Evolutionary conservation across 2,113 vertebrate species (phyloP).

Genomic region (Colinus virginianus): DNA sequence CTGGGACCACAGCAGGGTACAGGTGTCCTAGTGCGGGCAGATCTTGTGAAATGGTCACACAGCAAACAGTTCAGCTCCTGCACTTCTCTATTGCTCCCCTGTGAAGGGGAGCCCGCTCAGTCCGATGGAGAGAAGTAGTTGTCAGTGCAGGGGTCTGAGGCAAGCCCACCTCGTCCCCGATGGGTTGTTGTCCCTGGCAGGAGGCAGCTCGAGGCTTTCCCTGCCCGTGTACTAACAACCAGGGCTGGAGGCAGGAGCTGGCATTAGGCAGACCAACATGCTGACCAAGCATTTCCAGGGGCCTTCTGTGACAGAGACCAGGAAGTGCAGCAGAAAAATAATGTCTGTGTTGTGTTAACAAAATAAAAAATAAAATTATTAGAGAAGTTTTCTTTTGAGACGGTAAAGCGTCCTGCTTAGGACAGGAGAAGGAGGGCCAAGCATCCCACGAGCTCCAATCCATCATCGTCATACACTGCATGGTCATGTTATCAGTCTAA

Average conservation of each 20-base stretch:
- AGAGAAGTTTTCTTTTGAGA: background rate
- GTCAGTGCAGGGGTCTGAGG: background rate
- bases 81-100: background rate
- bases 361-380: background rate
- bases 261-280: background rate
- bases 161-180: background rate
- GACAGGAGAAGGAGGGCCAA: background rate
- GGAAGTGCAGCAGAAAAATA: background rate
- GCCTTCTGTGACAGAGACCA: background rate
- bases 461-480: background rate
- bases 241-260: background rate
- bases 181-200: background rate
- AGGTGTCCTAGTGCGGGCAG: background rate
- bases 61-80: background rate
- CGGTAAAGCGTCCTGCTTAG: background rate
- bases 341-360: background rate
- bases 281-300: background rate
- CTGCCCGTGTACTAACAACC: background rate
- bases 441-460: background rate
- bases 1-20: background rate
- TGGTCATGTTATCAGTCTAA: slow-evolving; percentile 25
- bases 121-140: background rate
- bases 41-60: background rate
- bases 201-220: accelerated
- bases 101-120: background rate